Base-by-base conservation (phyloP, 1,140 invertebrate species). In the Neodiprion fabricii region DNA sequence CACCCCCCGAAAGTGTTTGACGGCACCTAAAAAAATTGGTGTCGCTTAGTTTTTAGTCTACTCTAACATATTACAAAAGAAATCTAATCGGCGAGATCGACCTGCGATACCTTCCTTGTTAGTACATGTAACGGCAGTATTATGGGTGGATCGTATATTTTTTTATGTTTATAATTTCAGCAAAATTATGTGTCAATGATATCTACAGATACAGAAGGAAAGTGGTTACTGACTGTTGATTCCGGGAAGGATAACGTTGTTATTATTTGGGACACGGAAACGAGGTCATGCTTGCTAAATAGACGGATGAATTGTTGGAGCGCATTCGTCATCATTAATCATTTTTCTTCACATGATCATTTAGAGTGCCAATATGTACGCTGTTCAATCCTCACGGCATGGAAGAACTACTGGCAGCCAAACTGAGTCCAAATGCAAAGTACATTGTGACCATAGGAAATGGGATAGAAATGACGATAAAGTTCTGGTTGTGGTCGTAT, bases 401-500 rank as follows among this genome's bases (percentile, higher is more conserved):
- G 5, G 72, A 77, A 11, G 86, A 81, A 8, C 74, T 90, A 0
- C 76, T 85, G 0, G 85, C 88, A 40, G 82, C 90, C 2, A 81
- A 82, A n/a, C 78, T 92, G 4, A 92, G 91, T 79, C 82, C 81
- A 1, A 87, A 90, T 77, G 91, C 89, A 1, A 91, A 89, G 75
- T 91, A 90, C 69, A 77, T 92, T 10, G 80, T 92, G 0, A 90
- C 90, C 0, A 74, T 92, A 70, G 88, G 86, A 4, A 87, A 89
- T 72, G 83, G 85, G 72, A 83, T 83, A 7, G 82, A 79, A 73
- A 87, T 87, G 67, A 81, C 78, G 0, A 81, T 91, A 0, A 80
- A 89, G 50, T 88, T 91, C 80, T 92, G 91, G 90, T 81, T 90
- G 11, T 92, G 91, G 91, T 90, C 89, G 7, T 84, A 80, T 21